These are phyloP conservation scores for Trypoxylon attenuatum DNA, from an alignment of 2,888 invertebrate species.

Conservation along the genomic window DNA sequence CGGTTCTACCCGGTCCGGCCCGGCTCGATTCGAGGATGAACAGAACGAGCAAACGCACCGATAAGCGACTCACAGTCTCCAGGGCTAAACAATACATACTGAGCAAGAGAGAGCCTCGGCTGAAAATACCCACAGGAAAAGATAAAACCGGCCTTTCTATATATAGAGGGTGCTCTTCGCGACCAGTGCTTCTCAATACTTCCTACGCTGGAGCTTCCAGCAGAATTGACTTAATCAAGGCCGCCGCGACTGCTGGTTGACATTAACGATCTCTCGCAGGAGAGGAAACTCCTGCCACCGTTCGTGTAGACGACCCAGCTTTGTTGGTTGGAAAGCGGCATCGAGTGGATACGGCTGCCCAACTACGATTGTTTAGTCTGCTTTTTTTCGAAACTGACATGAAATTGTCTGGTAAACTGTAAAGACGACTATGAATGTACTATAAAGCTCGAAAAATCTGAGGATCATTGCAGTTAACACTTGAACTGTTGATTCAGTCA, in stretches of 20 bases:
- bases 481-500: no score
- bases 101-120: constrained; percentile 39
- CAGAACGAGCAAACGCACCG: constrained; percentile 4
- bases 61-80: constrained; percentile 22
- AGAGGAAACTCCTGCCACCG: no score
- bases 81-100: constrained; percentile 49
- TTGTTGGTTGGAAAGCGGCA: no score
- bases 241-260: constrained; percentile 5
- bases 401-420: no score
- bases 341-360: no score
- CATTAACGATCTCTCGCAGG: constrained; percentile 10
- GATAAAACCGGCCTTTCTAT: constrained; percentile 58
- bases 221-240: constrained; percentile 34
- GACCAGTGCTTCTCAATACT: constrained; percentile 53
- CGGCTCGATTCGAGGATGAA: not conserved
- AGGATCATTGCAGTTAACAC: no score
- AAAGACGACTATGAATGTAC: no score
- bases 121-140: constrained; percentile 59
- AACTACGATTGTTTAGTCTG: no score
- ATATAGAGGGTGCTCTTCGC: constrained; percentile 50
- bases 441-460: no score
- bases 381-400: no score
- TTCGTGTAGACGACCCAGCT: no score
- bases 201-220: constrained; percentile 36
- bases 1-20: no score